phyloP scores from a whole-genome alignment of 2,113 vertebrate genomes.

The Raja brachyura region DNA sequence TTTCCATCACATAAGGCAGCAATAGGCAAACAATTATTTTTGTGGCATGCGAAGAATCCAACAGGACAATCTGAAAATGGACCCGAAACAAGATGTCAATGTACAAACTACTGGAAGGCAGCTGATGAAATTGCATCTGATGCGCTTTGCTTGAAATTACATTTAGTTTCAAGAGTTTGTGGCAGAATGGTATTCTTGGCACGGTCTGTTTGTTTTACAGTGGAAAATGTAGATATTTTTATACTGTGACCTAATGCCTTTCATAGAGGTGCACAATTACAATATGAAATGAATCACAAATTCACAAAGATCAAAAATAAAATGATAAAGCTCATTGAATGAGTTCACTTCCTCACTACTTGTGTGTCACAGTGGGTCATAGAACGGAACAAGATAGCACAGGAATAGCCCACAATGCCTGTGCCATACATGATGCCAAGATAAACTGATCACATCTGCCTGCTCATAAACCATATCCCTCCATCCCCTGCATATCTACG shows the following conservation, averaged over 20 bases:
- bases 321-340: not conserved
- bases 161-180: not conserved
- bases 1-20: slow-evolving; percentile 27
- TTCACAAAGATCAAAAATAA: not conserved
- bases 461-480: too few species aligned
- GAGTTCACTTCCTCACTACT: not conserved
- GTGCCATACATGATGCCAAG: too few species aligned
- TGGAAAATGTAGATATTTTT: not conserved
- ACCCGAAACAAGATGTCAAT: not conserved
- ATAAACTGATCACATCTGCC: too few species aligned
- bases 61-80: slow-evolving; percentile 21
- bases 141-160: not conserved
- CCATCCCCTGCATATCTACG: too few species aligned
- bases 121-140: not conserved
- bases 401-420: too few species aligned
- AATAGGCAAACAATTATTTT: slow-evolving; percentile 5
- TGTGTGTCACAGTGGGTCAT: not conserved
- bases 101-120: not conserved
- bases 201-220: not conserved
- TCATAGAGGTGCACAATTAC: not conserved
- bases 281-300: not conserved
- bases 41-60: slow-evolving; percentile 11
- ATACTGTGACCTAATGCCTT: not conserved
- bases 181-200: not conserved
- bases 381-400: too few species aligned